Base-by-base conservation (phyloP, 2,888 invertebrate genomes). In the Cryptops parisi region DNA sequence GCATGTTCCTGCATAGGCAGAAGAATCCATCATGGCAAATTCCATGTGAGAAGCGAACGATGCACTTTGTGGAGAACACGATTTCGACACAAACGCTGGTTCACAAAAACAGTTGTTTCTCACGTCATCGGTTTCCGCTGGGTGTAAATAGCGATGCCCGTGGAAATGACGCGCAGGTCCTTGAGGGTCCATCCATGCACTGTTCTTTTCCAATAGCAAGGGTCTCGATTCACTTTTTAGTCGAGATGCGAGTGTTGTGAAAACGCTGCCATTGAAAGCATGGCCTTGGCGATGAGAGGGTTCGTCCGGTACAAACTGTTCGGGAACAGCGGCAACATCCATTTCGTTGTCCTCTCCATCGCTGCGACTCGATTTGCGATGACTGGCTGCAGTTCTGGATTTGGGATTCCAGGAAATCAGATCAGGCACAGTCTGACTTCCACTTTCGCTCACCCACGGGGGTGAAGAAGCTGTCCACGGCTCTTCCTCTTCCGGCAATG, bases 341-440 rank as follows among this genome's bases (percentile, higher is more conserved):
- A 15, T 9, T n/a, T n/a, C n/a, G n/a, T n/a, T n/a, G n/a, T n/a
- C n/a, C n/a, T n/a, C n/a, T n/a, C n/a, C n/a, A 33, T 33, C 33
- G 33, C 15, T 15, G 6, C 33, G 33, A 33, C 33, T 9, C 9
- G 15, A 9, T n/a, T n/a, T n/a, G 33, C 33, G 33, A 9, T 15
- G 33, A 9, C 15, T 15, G 33, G 15, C 15, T 33, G 33, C 9
- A 9, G 33, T 33, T 33, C 33, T 6, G 33, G 15, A 9, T 6
- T 15, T 6, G 6, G 33, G 15, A 33, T 33, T 33, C 33, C 33
- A 33, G 22, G 17, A 23, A 24, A 23, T 24, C 48, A 40, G 44
- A 48, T 41, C 46, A 48, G 53, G 53, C 55, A 47, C 53, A 56
- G 57, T 51, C 58, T 46, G 57, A 9, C 53, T 39, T 25, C 33